Evolutionary conservation across 1,140 invertebrate genomes (phyloP).

Genomic region (Vollenhovia emeryi): DNA sequence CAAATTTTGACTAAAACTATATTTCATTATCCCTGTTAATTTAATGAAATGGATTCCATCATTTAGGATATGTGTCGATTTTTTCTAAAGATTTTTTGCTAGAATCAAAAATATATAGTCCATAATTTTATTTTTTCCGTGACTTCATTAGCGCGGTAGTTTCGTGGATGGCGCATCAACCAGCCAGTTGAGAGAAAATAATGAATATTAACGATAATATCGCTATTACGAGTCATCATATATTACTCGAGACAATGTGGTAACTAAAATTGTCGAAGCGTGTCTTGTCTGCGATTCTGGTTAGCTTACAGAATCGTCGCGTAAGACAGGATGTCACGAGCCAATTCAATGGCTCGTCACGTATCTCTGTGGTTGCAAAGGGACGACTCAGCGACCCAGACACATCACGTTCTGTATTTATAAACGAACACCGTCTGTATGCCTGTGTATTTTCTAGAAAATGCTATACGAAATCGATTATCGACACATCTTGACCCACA

Average conservation of each 20-base stretch:
- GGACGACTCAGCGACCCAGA: slow-evolving; percentile 40
- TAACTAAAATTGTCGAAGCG: slow-evolving; percentile 45
- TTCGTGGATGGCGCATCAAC: not conserved
- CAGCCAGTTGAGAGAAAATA: not conserved
- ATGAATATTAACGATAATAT: slow-evolving; percentile 20
- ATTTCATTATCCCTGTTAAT: not conserved
- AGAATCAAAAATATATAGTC: not conserved
- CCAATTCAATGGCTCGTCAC: slow-evolving; percentile 65
- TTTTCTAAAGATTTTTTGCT: not conserved
- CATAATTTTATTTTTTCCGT: not conserved
- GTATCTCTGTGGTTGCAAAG: slow-evolving; percentile 59
- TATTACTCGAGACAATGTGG: not conserved
- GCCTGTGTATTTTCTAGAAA: slow-evolving; percentile 34
- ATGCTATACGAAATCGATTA: slow-evolving; percentile 33
- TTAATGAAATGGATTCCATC: not conserved
- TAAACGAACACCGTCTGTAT: not conserved
- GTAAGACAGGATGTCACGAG: slow-evolving; percentile 73
- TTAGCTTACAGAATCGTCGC: slow-evolving; percentile 32
- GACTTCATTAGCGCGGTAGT: not conserved
- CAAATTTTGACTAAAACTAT: not conserved
- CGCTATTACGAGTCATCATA: not conserved
- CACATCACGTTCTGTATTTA: slow-evolving; percentile 47
- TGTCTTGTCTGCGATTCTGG: slow-evolving; percentile 43
- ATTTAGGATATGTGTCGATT: not conserved
- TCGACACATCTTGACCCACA: not conserved